Evolutionary conservation across 2,797 vertebrate species (phyloP).

Genomic region (Scolopax bukidnonensis): DNA sequence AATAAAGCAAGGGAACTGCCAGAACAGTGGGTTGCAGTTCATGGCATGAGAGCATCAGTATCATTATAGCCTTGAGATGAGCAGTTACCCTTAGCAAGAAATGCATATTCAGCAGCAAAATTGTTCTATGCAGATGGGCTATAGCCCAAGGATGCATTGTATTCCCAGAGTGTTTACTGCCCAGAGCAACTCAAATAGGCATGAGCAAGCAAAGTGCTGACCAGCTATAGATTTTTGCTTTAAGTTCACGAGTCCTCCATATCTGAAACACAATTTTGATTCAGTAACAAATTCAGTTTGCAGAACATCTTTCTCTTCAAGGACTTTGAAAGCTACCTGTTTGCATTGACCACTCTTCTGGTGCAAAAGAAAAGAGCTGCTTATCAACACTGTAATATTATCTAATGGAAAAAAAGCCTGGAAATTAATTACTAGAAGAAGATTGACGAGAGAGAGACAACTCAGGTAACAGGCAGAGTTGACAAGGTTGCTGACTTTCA

Average conservation of each 20-base stretch:
- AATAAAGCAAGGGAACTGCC: constrained; percentile 39
- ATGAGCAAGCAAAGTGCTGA: not conserved
- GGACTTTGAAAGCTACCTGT: not conserved
- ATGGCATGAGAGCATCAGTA: constrained; percentile 17
- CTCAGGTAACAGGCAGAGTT: not conserved
- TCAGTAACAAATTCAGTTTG: not conserved
- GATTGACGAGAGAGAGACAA: not conserved
- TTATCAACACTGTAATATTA: constrained; percentile 32
- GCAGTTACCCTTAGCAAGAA: constrained; percentile 39
- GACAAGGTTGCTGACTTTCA: constrained; percentile 15
- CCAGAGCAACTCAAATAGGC: not conserved
- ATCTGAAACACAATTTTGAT: not conserved
- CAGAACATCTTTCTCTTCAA: not conserved
- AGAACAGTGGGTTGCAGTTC: constrained; percentile 44
- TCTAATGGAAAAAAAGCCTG: not conserved
- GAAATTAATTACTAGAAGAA: constrained; percentile 19
- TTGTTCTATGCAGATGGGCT: constrained; percentile 23
- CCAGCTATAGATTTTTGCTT: constrained; percentile 6
- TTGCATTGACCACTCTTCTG: not conserved
- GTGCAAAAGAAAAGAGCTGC: not conserved
- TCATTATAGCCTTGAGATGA: constrained; percentile 59
- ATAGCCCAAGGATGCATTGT: constrained; percentile 4
- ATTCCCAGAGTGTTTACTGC: not conserved
- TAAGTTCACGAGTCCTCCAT: not conserved
- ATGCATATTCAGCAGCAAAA: constrained; percentile 54